Evolutionary conservation across 1,140 invertebrate species (phyloP), one percentile per base, ranked within the genome.

Genomic region (Aphaenogaster ashmeadi): DNA sequence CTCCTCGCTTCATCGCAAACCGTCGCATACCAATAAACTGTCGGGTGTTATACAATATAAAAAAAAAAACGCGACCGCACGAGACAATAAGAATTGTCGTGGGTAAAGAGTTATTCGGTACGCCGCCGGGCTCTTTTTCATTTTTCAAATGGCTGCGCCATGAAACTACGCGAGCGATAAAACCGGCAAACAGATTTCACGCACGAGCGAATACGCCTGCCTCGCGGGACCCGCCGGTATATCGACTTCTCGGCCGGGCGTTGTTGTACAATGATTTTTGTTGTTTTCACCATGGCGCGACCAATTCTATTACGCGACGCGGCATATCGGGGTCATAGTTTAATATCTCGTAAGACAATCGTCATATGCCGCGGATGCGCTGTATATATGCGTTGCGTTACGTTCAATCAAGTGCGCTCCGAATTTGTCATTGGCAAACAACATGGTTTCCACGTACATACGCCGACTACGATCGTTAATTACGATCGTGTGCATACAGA

Each of bases 381-480:
- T 38, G 62, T 69, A 15, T 38, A 56, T 69, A 15, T 56, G 41
- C 4, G 18, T 64, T 58, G 8, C 74, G 88, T 86, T 91, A 89
- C 81, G 44, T 91, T 91, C 90, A 64, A 91, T 89, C 88, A 52
- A 47, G 81, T 79, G 54, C 77, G 71, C 47, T 50, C 78, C 79
- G 88, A 91, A 91, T 91, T 69, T 89, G 88, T 64, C 60, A 84
- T 64, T 91, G 58, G 78, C 88, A 91, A 91, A 89, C 88, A 91
- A 89, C 90, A 81, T n/a, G 54, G 69, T 78, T 81, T 83, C 87
- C 56, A 62, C 87, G 89, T 88, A 91, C 81, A 85, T 78, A 75
- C 72, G 83, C 83, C 74, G 83, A 83, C 81, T 77, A 90, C 90
- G 54, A 75, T 58, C 36, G 72, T 75, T 56, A 58, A 60, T 75